Evolutionary conservation across 2,888 invertebrate genomes (phyloP).

Genomic region (Tetranychus truncatus): DNA sequence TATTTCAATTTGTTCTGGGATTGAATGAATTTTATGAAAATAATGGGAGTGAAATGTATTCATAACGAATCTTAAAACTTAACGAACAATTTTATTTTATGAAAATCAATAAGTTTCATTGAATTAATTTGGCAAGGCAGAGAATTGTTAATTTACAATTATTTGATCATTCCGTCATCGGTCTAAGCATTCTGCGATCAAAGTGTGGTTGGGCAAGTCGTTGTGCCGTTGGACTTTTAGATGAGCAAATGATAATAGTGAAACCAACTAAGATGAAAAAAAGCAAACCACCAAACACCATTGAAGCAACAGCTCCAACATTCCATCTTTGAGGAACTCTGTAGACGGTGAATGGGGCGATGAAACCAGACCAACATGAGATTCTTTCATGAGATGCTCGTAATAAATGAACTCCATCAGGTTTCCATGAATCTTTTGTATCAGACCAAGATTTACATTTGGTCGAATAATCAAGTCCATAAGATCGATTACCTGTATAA

Average conservation of each 20-base stretch:
- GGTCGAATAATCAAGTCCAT: conserved; percentile 14
- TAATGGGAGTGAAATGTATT: too few relatives aligned
- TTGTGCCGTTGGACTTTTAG: neutral
- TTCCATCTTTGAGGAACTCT: neutral
- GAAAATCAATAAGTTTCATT: too few relatives aligned
- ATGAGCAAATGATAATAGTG: neutral
- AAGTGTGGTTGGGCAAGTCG: neutral
- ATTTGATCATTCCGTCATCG: neutral
- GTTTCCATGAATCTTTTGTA: conserved; percentile 19
- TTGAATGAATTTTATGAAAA: too few relatives aligned
- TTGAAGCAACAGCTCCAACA: neutral
- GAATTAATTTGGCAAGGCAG: too few relatives aligned
- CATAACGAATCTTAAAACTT: too few relatives aligned
- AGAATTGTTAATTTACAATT: neutral
- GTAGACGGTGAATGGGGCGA: conserved; percentile 14
- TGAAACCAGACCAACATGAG: conserved; percentile 21
- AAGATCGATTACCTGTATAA: conserved; percentile 18
- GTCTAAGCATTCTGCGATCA: neutral
- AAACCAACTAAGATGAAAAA: neutral
- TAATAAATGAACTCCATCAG: conserved; percentile 21
- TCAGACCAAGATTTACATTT: conserved; percentile 25
- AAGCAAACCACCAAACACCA: neutral
- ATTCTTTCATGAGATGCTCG: conserved; percentile 8
- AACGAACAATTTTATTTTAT: too few relatives aligned
- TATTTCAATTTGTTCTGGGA: too few relatives aligned